Conservation (phyloP, 2,888 invertebrate genomes). For the Polyommatus iphigenia region DNA sequence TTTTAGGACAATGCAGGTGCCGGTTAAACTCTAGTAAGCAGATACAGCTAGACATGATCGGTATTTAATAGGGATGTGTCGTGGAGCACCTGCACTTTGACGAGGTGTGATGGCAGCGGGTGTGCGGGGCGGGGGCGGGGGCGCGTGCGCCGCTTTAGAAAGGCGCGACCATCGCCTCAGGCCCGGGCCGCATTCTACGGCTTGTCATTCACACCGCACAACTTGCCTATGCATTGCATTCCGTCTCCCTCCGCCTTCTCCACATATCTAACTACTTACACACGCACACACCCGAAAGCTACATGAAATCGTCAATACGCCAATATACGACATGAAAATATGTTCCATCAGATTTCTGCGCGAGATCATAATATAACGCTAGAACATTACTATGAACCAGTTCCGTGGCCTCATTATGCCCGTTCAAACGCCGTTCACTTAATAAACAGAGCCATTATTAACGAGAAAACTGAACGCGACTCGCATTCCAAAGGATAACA, state of each 20-base stretch:
- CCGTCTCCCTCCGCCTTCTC: slow-evolving; percentile 73
- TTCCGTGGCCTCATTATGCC: slow-evolving; percentile 69
- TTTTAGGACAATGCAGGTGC: slow-evolving; percentile 76
- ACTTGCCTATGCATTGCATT: slow-evolving; percentile 80
- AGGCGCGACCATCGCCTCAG: slow-evolving; percentile 80
- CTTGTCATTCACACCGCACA: slow-evolving; percentile 80
- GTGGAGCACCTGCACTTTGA: slow-evolving; percentile 74
- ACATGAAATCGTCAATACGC: slow-evolving; percentile 55
- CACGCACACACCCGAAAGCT: slow-evolving; percentile 65
- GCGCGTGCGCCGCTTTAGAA: slow-evolving; percentile 78
- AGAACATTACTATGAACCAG: slow-evolving; percentile 71
- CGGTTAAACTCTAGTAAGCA: slow-evolving; percentile 71
- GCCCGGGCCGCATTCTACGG: slow-evolving; percentile 80
- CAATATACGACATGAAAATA: slow-evolving; percentile 58
- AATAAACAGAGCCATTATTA: slow-evolving; percentile 54
- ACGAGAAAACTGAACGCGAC: slow-evolving; percentile 58
- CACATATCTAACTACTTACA: slow-evolving; percentile 60
- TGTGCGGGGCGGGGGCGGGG: slow-evolving; percentile 56
- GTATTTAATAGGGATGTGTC: slow-evolving; percentile 78
- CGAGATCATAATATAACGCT: slow-evolving; percentile 53
- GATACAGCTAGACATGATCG: slow-evolving; percentile 76
- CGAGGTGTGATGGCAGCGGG: slow-evolving; percentile 57
- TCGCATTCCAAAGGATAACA: slow-evolving; percentile 73
- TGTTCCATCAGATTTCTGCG: slow-evolving; percentile 71
- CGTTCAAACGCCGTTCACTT: slow-evolving; percentile 57